phyloP scores from a whole-genome alignment of 2,888 invertebrate genomes.

The Leucozona laternaria region DNA sequence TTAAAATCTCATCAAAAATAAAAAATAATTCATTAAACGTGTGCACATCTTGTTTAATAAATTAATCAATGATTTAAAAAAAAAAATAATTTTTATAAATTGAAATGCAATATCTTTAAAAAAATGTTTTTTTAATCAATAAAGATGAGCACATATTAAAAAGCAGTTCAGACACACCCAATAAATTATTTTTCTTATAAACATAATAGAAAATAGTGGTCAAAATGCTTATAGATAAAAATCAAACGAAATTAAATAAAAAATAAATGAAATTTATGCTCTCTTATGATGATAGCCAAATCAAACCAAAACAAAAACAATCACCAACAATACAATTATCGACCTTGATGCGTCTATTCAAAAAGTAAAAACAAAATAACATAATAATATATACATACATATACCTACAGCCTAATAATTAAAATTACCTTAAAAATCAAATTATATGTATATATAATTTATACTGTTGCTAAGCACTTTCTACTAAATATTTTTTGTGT shows the following conservation, averaged over 20 bases:
- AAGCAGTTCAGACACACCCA: background rate
- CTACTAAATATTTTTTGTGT: slow-evolving; percentile 24
- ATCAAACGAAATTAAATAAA: background rate
- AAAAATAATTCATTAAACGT: background rate
- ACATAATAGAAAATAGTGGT: background rate
- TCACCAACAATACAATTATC: background rate
- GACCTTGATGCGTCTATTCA: background rate
- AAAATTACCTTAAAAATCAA: slow-evolving; percentile 24
- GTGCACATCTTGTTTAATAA: background rate
- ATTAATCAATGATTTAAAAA: background rate
- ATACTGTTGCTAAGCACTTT: slow-evolving; percentile 60
- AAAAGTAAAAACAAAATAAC: slow-evolving; percentile 8
- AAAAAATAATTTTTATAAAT: background rate
- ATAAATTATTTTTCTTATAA: background rate
- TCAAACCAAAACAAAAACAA: background rate
- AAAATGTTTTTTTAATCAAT: background rate
- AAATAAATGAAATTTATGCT: slow-evolving; percentile 13
- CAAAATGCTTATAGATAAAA: background rate
- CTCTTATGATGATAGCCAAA: background rate
- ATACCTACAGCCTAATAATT: slow-evolving; percentile 22
- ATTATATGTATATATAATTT: slow-evolving; percentile 8
- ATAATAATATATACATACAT: background rate
- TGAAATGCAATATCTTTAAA: background rate
- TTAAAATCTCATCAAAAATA: background rate
- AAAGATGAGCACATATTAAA: too few relatives aligned